These are phyloP conservation scores for Macheiramphus alcinus DNA, from an alignment of 2,113 vertebrate genomes.

Conservation along the genomic window DNA sequence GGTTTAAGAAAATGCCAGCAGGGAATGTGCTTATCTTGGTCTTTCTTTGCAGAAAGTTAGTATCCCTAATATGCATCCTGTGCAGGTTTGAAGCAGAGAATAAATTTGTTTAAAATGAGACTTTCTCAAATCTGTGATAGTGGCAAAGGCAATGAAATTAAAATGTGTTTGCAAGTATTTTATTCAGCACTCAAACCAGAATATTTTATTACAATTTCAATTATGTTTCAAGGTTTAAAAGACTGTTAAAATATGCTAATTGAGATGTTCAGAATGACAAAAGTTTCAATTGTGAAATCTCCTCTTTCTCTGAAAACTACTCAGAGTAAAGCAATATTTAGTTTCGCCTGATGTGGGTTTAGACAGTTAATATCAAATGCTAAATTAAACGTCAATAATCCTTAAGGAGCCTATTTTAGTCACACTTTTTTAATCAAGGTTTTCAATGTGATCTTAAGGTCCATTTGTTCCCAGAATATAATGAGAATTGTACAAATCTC, in stretches of 20 bases:
- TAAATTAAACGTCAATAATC: conserved; percentile 32
- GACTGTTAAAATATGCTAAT: neutral
- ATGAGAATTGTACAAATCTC: neutral
- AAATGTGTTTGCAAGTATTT: neutral
- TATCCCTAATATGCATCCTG: neutral
- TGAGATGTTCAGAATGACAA: neutral
- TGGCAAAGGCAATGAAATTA: neutral
- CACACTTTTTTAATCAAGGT: conserved; percentile 12
- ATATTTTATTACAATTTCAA: neutral
- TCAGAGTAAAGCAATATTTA: conserved; percentile 15
- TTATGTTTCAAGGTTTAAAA: conserved; percentile 5
- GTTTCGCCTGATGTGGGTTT: neutral
- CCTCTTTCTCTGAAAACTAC: neutral
- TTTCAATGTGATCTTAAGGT: neutral
- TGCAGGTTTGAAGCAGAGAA: neutral
- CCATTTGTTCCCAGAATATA: conserved; percentile 7
- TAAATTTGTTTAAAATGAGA: neutral
- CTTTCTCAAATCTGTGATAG: neutral
- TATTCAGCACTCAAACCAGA: neutral
- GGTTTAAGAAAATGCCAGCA: neutral
- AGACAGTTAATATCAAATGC: conserved; percentile 11
- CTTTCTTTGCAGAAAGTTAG: neutral
- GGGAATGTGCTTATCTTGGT: neutral
- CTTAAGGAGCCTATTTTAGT: conserved; percentile 13
- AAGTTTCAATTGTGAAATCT: neutral